Evolutionary conservation across 1,140 invertebrate species (phyloP).

Genomic region (Ptiloglossa arizonensis): DNA sequence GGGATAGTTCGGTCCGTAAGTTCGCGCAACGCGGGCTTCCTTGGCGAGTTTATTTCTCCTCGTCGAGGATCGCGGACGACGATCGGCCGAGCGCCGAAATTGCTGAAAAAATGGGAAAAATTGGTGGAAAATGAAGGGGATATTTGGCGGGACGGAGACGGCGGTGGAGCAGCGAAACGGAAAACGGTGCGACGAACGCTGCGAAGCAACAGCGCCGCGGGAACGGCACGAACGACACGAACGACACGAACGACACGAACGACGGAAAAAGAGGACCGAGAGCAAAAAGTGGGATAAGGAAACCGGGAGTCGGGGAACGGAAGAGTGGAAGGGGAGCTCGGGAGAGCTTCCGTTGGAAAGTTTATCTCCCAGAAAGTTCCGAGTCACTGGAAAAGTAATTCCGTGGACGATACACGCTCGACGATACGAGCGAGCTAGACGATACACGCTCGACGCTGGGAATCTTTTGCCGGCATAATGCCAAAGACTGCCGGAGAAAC

Average conservation of each 20-base stretch:
- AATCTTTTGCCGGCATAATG: not conserved
- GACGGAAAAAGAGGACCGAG: not conserved
- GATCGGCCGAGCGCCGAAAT: no score
- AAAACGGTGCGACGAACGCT: not conserved
- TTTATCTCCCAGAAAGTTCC: constrained; percentile 41
- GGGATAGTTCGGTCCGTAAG: not conserved
- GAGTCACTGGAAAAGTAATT: constrained; percentile 49
- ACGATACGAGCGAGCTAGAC: constrained; percentile 14
- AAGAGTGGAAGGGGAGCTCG: not conserved
- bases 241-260: not conserved
- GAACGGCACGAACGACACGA: not conserved
- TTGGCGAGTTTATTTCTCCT: not conserved
- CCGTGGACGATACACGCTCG: constrained; percentile 31
- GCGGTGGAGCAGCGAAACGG: no score
- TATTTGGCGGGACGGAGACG: no score
- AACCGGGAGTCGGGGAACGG: not conserved
- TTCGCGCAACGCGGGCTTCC: not conserved
- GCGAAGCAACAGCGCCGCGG: not conserved
- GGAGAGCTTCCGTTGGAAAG: constrained; percentile 32
- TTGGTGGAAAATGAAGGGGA: no score
- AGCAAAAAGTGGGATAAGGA: not conserved
- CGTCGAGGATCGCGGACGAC: not conserved
- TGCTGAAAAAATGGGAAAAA: no score
- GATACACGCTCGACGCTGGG: not conserved
- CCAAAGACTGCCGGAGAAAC: not conserved